These are phyloP conservation scores for Enteromius anoplus DNA, from an alignment of 2,797 vertebrate genomes.

Conservation along the genomic window DNA sequence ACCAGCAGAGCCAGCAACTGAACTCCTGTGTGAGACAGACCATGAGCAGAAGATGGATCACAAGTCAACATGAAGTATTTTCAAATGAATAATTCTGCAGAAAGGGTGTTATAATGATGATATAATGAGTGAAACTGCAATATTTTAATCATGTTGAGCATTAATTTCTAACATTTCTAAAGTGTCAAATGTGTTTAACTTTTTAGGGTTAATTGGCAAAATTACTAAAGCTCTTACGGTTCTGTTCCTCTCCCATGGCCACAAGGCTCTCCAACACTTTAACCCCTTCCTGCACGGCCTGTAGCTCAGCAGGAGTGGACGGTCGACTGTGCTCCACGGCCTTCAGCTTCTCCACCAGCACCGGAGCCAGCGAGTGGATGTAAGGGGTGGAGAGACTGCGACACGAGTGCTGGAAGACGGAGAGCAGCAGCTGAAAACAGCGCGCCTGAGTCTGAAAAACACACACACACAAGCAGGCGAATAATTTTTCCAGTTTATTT, in stretches of 20 bases:
- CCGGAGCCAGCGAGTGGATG: slow-evolving; percentile 92
- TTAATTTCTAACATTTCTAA: no score
- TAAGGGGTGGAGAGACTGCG: slow-evolving; percentile 93
- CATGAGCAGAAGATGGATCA: neutral
- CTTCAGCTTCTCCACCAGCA: slow-evolving; percentile 95
- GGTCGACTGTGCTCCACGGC: slow-evolving; percentile 87
- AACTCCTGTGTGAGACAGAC: slow-evolving; percentile 77
- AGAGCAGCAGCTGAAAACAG: slow-evolving; percentile 94
- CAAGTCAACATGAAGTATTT: neutral
- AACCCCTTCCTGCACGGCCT: slow-evolving; percentile 95
- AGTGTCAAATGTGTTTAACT: no score
- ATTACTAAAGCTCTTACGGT: slow-evolving; percentile 82
- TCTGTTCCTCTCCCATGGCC: slow-evolving; percentile 92
- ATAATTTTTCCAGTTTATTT: no score
- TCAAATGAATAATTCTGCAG: neutral
- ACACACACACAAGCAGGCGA: neutral
- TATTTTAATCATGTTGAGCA: no score
- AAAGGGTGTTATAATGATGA: neutral
- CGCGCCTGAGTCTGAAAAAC: slow-evolving; percentile 89
- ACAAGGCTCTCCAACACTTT: slow-evolving; percentile 94
- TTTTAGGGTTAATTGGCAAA: neutral
- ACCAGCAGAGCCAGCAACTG: slow-evolving; percentile 94
- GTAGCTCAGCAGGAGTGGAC: slow-evolving; percentile 81
- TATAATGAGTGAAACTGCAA: no score
- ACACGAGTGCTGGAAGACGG: slow-evolving; percentile 94